Evolutionary conservation across 2,888 invertebrate species (phyloP).

Genomic region (Andrena fulva): DNA sequence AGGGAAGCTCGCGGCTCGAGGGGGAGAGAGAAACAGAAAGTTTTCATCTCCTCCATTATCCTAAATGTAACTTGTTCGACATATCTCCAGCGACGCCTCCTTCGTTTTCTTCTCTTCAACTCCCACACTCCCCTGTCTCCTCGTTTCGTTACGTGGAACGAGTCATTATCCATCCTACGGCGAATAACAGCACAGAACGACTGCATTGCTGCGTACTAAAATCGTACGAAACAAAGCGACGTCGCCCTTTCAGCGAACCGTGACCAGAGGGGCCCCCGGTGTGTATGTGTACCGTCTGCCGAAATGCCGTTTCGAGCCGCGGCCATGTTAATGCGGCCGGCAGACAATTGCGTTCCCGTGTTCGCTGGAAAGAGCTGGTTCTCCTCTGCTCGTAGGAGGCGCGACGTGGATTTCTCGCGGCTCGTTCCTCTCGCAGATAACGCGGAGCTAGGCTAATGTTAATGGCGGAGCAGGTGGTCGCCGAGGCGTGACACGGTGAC

Average conservation of each 20-base stretch:
- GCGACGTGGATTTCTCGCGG: conserved; percentile 49
- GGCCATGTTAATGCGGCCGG: conserved; percentile 58
- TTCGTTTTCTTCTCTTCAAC: no score
- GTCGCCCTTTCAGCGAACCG: conserved; percentile 58
- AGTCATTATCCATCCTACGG: not conserved
- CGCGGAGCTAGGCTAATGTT: conserved; percentile 72
- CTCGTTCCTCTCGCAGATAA: conserved; percentile 66
- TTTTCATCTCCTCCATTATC: no score
- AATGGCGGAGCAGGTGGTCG: conserved; percentile 82
- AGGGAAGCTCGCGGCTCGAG: no score
- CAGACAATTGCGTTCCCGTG: conserved; percentile 73
- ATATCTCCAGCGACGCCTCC: no score
- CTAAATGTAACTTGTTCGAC: no score
- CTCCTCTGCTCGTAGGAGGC: conserved; percentile 35
- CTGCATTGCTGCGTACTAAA: not conserved
- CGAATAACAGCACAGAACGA: not conserved
- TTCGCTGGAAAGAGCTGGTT: conserved; percentile 65
- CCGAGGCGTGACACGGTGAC: conserved; percentile 83
- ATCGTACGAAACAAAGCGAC: conserved; percentile 57
- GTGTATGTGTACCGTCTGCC: conserved; percentile 53
- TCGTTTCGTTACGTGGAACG: no score
- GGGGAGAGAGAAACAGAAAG: no score
- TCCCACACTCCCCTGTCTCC: no score
- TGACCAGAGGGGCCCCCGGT: conserved; percentile 24
- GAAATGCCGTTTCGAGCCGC: conserved; percentile 63